Base-by-base conservation (phyloP, 2,888 invertebrate genomes). In the Metalampra italica region DNA sequence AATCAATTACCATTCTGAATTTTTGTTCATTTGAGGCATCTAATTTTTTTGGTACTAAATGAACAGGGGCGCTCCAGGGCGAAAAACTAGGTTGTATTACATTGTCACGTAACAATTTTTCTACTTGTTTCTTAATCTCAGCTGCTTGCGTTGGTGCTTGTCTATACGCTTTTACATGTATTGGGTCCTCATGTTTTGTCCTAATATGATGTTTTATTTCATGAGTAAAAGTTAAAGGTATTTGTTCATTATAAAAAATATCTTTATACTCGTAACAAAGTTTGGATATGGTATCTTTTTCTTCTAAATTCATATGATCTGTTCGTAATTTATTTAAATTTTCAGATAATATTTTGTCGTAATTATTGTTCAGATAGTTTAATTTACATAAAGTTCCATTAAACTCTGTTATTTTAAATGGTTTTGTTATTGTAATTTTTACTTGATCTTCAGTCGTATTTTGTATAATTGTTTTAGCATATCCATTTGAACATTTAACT, bases 181-280 rank as follows among this genome's bases (percentile, higher is more conserved):
- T 60, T 0, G 59, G 57, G 9, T 60, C 56, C 12, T 60, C 59
- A 9, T 59, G 55, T 3, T 38, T 47, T 9, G 57, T 61, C 38
- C 52, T 52, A n/a, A 78, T 77, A 46, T 62, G 50, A 37, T 75
- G 74, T 49, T 56, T 59, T 7, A 68, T 50, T 11, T 52, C 8
- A 45, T 64, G 54, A 13, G 64, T 61, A 30, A 50, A 52, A 0
- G 57, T 50, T 14, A 69, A 50, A 0, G 56, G 52, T 12, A 65
- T 42, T 66, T 59, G 36, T 68, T 62, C 60, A 13, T 48, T 46
- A 29, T 60, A 55, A 45, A 68, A 62, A 11, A 68, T 59, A 39
- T 69, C 62, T 46, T 42, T 56, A 47, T 56, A 61, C 49, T 61
- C 56, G 0, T 44, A 29, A 50, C 60, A 59, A 0, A 59, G 12